phyloP scores from a whole-genome alignment of 37 sponge, comb jelly and placozoan species.

The Aplysina aerophoba region DNA sequence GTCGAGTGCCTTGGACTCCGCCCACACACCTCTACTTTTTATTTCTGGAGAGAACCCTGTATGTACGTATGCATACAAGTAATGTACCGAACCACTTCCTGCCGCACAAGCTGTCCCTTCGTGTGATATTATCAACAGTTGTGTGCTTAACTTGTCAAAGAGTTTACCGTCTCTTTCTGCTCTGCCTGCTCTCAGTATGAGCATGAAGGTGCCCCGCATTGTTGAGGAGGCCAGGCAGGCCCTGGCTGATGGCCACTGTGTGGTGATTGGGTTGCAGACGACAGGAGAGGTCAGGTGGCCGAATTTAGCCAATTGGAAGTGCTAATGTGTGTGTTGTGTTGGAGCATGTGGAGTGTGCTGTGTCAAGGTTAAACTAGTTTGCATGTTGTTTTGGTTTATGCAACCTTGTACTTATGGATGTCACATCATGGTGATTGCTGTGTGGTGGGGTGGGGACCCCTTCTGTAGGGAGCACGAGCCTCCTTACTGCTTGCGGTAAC shows the following conservation, averaged over 20 bases:
- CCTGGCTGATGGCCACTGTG: constrained; percentile 37
- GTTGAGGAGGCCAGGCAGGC: constrained; percentile 50
- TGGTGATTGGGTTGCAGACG: constrained; percentile 71
- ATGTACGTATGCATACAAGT: too few relatives aligned
- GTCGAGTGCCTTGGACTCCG: too few relatives aligned
- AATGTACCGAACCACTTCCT: too few relatives aligned
- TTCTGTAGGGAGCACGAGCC: too few relatives aligned
- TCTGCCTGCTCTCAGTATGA: constrained; percentile 31
- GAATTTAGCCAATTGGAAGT: neutral
- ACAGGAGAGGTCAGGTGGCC: constrained; percentile 57
- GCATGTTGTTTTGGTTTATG: neutral
- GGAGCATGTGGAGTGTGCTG: neutral
- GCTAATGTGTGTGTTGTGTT: neutral
- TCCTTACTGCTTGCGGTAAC: too few relatives aligned
- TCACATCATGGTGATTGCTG: too few relatives aligned
- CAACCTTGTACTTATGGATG: neutral
- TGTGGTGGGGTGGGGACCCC: too few relatives aligned
- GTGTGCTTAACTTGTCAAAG: neutral
- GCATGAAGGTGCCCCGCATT: constrained; percentile 65
- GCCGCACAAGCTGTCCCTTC: too few relatives aligned
- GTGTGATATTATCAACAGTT: neutral
- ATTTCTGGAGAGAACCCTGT: too few relatives aligned
- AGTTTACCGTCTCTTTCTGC: neutral
- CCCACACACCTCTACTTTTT: too few relatives aligned
- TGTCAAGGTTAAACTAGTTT: neutral